Conservation (phyloP, 2,113 vertebrate genomes). For the Chloroceryle aenea region DNA sequence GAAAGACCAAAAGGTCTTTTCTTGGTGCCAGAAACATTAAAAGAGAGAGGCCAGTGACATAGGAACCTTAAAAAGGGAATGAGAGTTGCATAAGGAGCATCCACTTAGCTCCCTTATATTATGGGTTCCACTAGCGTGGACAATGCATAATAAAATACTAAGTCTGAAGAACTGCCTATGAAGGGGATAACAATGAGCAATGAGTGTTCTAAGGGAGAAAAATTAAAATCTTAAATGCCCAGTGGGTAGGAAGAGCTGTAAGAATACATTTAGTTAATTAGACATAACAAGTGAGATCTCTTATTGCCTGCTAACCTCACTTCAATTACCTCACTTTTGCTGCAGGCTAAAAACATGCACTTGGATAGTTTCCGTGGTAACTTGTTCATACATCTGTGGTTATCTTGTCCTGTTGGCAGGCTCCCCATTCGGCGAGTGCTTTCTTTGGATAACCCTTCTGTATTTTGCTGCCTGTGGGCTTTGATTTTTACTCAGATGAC, state of each 20-base stretch:
- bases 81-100: background rate
- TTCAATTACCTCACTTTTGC: background rate
- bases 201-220: background rate
- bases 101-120: background rate
- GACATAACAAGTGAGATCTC: background rate
- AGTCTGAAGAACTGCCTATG: background rate
- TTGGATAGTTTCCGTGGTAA: background rate
- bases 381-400: background rate
- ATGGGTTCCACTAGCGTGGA: fast-evolving
- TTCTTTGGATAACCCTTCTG: background rate
- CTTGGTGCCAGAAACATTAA: background rate
- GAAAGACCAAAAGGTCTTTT: background rate
- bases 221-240: background rate
- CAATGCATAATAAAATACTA: background rate
- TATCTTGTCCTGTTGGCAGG: background rate
- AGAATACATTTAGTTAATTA: background rate
- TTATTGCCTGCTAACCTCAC: background rate
- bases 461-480: background rate
- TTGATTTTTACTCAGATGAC: background rate
- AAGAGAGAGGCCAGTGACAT: fast-evolving
- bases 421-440: fast-evolving
- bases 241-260: background rate
- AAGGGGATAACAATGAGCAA: background rate
- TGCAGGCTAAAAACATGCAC: background rate
- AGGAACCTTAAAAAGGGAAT: background rate